Percentiles rank a stretch among this genome's conserved stretches.
Evolutionary conservation across 2,113 vertebrate genomes (phyloP).

Genomic region (Ciconia stormi): DNA sequence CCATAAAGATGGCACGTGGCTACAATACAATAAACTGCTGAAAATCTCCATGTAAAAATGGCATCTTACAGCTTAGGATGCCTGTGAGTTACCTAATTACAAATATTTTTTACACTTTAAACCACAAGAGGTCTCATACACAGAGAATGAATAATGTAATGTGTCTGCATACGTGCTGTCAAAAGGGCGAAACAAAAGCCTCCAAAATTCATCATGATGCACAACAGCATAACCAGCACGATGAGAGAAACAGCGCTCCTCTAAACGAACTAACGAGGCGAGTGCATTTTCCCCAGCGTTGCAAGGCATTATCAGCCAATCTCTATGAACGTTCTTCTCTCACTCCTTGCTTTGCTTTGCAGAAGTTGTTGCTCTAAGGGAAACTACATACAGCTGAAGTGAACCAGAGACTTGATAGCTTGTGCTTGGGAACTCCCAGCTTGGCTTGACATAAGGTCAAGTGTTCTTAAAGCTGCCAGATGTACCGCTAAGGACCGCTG

Average conservation of each 20-base stretch:
- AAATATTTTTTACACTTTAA: background rate
- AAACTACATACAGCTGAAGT: background rate
- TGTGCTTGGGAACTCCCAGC: background rate
- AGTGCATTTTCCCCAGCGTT: rapidly evolving
- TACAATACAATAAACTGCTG: background rate
- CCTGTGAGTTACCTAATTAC: background rate
- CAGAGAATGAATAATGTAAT: background rate
- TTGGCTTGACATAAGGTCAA: background rate
- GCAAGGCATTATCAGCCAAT: background rate
- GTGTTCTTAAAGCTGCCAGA: background rate
- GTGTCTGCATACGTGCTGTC: background rate
- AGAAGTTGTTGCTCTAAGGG: background rate
- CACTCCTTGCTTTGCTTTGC: background rate
- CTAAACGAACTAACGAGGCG: rapidly evolving
- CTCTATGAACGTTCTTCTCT: rapidly evolving
- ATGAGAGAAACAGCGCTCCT: background rate
- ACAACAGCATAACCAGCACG: background rate
- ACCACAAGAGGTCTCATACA: background rate
- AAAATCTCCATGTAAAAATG: background rate
- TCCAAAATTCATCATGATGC: background rate
- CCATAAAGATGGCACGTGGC: rapidly evolving
- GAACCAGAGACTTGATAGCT: background rate
- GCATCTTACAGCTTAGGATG: background rate
- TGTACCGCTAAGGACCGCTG: background rate
- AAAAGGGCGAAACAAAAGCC: background rate